Evolutionary conservation across 2,888 invertebrate species (phyloP).

Genomic region (Sinelater perroti): DNA sequence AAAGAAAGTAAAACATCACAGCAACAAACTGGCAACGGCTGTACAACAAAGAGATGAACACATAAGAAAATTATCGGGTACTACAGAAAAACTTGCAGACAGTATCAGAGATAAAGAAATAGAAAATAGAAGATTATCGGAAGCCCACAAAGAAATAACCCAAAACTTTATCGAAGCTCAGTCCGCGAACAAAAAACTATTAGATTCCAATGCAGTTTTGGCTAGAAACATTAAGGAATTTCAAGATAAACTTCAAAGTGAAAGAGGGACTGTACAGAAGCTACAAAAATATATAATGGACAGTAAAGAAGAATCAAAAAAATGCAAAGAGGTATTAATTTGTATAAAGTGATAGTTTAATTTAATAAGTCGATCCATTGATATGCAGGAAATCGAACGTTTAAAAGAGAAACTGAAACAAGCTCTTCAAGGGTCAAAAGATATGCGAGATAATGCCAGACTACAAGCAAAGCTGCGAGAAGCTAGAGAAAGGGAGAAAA

Average conservation of each 20-base stretch:
- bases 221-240: constrained; percentile 17
- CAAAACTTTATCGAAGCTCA: constrained; percentile 34
- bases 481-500: constrained; percentile 22
- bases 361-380: neutral
- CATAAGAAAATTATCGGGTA: constrained; percentile 31
- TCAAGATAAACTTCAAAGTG: constrained; percentile 12
- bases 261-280: constrained; percentile 6
- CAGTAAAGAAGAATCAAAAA: constrained; percentile 9
- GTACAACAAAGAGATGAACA: constrained; percentile 31
- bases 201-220: constrained; percentile 13
- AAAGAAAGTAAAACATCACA: constrained; percentile 9
- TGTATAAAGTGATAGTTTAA: neutral
- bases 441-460: neutral
- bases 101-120: constrained; percentile 32
- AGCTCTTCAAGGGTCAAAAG: constrained; percentile 13
- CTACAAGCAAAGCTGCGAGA: constrained; percentile 24
- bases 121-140: constrained; percentile 29
- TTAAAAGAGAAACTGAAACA: constrained; percentile 15
- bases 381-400: constrained; percentile 20
- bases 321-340: constrained; percentile 7
- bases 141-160: constrained; percentile 26
- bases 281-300: constrained; percentile 9
- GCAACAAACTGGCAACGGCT: constrained; percentile 5
- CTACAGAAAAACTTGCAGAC: constrained; percentile 31
- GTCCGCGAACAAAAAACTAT: constrained; percentile 29